These are phyloP conservation scores for Tetheella fluctuosa DNA, from an alignment of 2,888 invertebrate species.

Conservation along the genomic window DNA sequence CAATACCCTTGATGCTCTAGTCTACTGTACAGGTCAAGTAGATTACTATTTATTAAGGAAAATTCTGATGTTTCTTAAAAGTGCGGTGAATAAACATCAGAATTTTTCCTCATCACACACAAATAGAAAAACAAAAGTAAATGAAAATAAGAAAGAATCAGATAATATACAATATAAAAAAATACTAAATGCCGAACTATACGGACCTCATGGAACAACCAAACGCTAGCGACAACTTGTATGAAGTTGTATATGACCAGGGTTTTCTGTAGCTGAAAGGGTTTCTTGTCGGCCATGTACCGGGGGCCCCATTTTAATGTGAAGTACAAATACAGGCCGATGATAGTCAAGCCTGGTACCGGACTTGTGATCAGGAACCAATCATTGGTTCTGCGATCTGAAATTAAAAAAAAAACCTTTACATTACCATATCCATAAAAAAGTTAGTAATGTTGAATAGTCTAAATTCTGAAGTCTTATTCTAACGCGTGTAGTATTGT, in stretches of 20 bases:
- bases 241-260: constrained; percentile 94
- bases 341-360: constrained; percentile 86
- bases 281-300: constrained; percentile 94
- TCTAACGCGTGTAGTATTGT: too few species aligned
- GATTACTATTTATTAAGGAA: too few species aligned
- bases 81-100: too few species aligned
- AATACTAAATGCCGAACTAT: background rate
- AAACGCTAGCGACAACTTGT: constrained; percentile 93
- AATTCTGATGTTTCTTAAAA: too few species aligned
- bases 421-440: too few species aligned
- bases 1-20: too few species aligned
- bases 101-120: too few species aligned
- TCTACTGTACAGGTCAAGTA: too few species aligned
- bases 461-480: too few species aligned
- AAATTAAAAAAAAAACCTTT: constrained; percentile 25
- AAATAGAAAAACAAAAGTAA: too few species aligned
- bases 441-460: too few species aligned
- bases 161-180: background rate
- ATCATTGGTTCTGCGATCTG: constrained; percentile 87
- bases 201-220: constrained; percentile 90
- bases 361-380: constrained; percentile 91
- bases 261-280: constrained; percentile 90
- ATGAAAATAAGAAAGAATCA: background rate
- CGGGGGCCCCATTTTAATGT: constrained; percentile 91
- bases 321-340: constrained; percentile 88